Evolutionary conservation across 2,888 invertebrate genomes (phyloP), one percentile per base, ranked within the genome.

Genomic region (Stenurella melanura): DNA sequence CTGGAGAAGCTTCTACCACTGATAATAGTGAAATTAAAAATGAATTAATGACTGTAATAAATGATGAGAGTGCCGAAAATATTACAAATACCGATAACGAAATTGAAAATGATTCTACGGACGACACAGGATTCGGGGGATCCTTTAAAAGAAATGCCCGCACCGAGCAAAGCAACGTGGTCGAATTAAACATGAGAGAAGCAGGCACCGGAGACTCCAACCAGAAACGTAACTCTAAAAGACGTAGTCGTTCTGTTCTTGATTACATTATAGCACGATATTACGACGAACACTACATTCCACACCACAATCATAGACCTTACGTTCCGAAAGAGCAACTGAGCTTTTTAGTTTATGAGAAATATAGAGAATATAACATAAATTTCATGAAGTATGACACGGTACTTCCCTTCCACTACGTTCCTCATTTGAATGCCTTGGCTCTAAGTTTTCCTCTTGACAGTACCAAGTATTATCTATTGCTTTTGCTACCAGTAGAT

Each of bases 391-490:
- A 93, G 38, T 96, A 96, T 89, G 94, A 96, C 78, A 93, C 95
- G 0, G 92, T 95, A 57, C 89, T 96, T 76, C 96, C 95, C 70
- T 95, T 93, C 87, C 93, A 93, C 50, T 95, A 94, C 86, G 91
- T 96, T 38, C 93, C 94, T 1, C 92, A 93, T 81, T 88, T 96
- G 81, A 93, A 94, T 84, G 93, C 95, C 11, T 91, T 94, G 61
- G 94, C 94, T 1, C 90, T 96, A 70, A 94, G 95, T 80, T 91
- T 96, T 85, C 96, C 96, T 12, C 88, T 96, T 72, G 96, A 96
- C 87, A 96, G 95, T 81, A 92, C 93, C 0, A 92, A 94, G 74
- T 96, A 96, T 87, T 95, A 95, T 86, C 90, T 96, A 58, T 90
- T 96, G 72, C 92, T 96, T 63, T 88, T 96, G 69, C 89, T 96